Evolutionary conservation across 2,113 vertebrate genomes (phyloP).

Genomic region (Amia ocellicauda): DNA sequence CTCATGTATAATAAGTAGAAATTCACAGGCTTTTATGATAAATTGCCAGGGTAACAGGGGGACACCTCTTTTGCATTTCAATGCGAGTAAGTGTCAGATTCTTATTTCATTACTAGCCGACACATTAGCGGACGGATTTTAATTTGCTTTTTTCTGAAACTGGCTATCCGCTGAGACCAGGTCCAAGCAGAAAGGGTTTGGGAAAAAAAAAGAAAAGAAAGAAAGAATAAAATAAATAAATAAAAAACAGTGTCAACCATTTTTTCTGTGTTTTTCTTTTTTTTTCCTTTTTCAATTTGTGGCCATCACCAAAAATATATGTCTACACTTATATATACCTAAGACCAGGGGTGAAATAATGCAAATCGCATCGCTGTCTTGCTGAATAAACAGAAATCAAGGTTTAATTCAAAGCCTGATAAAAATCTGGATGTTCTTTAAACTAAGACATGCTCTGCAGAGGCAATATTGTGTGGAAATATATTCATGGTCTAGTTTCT

Average conservation of each 20-base stretch:
- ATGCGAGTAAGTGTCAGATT: slow-evolving; percentile 85
- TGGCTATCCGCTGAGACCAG: slow-evolving; percentile 67
- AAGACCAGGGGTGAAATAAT: slow-evolving; percentile 47
- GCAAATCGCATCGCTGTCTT: slow-evolving; percentile 39
- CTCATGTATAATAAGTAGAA: slow-evolving; percentile 94
- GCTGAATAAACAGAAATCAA: slow-evolving; percentile 64
- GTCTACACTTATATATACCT: slow-evolving; percentile 45
- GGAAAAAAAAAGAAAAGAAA: slow-evolving; percentile 29
- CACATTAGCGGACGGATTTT: slow-evolving; percentile 90
- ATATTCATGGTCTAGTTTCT: slow-evolving; percentile 17
- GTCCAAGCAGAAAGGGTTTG: slow-evolving; percentile 42
- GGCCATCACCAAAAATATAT: slow-evolving; percentile 43
- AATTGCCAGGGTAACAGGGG: slow-evolving; percentile 85
- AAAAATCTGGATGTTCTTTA: slow-evolving; percentile 55
- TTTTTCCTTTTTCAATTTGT: slow-evolving; percentile 44
- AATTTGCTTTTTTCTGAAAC: slow-evolving; percentile 73
- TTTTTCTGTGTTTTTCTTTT: slow-evolving; percentile 42
- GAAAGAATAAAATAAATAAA: slow-evolving; percentile 59
- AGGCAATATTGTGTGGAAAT: slow-evolving; percentile 42
- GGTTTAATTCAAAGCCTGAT: slow-evolving; percentile 61
- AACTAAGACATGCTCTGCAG: slow-evolving; percentile 54
- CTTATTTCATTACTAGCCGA: slow-evolving; percentile 87
- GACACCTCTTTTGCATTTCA: slow-evolving; percentile 95
- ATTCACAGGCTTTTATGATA: slow-evolving; percentile 82
- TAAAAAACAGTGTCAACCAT: slow-evolving; percentile 55